Percentiles rank a stretch among this genome's conserved stretches.
Evolutionary conservation across 2,797 vertebrate genomes (phyloP).

Genomic region (Lutjanus campechanus): DNA sequence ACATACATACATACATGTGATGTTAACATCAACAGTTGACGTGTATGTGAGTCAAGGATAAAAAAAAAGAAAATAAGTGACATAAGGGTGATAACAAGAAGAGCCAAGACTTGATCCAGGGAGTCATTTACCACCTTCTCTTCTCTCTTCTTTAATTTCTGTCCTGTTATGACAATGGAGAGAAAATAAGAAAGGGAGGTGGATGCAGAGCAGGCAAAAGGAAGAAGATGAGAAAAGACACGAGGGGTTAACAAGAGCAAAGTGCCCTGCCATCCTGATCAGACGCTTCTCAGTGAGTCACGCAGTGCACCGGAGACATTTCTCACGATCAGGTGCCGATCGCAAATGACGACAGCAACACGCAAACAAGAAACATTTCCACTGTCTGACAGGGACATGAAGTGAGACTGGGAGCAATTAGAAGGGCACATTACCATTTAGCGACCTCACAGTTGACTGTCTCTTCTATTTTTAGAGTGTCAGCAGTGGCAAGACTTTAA

Average conservation of each 20-base stretch:
- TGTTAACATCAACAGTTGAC: not conserved
- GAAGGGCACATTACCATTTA: conserved; percentile 9
- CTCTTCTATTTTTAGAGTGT: conserved; percentile 1
- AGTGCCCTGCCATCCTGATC: not conserved
- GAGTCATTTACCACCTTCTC: not conserved
- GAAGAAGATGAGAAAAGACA: not conserved
- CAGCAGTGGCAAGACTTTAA: not conserved
- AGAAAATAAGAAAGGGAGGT: not conserved
- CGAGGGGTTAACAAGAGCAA: conserved; percentile 9
- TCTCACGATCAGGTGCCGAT: not conserved
- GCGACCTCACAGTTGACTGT: not conserved
- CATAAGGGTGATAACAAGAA: not conserved
- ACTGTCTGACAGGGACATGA: conserved; percentile 2
- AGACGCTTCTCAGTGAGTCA: conserved; percentile 4
- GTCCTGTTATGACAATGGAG: not conserved
- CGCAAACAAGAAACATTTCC: not conserved
- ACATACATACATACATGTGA: not conserved
- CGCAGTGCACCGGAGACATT: not conserved
- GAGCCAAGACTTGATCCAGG: not conserved
- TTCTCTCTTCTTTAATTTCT: not conserved
- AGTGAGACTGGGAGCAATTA: conserved; percentile 4
- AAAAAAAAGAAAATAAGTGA: not conserved
- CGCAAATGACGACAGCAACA: not conserved
- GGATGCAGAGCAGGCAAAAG: not conserved
- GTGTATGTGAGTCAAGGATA: not conserved